Evolutionary conservation across 2,888 invertebrate species (phyloP).

Genomic region (Asteroscopus sphinx): DNA sequence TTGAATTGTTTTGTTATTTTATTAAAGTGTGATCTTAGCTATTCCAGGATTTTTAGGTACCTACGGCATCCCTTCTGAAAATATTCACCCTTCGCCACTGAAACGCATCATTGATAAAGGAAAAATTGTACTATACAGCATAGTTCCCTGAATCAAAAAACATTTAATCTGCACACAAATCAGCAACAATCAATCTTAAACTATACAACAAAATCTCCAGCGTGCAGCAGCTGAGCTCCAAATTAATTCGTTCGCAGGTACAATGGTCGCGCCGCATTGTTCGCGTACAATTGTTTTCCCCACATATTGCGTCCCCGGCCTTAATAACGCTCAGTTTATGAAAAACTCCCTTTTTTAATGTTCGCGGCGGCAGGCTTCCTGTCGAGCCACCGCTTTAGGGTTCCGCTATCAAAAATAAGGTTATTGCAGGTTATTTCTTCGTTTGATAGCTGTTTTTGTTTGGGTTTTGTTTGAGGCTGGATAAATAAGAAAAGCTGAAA

Average conservation of each 20-base stretch:
- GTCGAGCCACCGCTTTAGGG: constrained; percentile 17
- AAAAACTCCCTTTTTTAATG: constrained; percentile 61
- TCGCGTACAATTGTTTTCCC: constrained; percentile 61
- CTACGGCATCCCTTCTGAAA: too few species aligned
- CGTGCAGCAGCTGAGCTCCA: constrained; percentile 44
- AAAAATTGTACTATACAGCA: too few species aligned
- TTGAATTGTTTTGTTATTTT: too few species aligned
- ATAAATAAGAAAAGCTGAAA: neutral
- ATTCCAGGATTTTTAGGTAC: too few species aligned
- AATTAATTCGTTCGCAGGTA: constrained; percentile 63
- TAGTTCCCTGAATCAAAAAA: neutral
- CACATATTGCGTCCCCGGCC: constrained; percentile 63
- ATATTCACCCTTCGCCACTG: too few species aligned
- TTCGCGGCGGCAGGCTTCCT: constrained; percentile 46
- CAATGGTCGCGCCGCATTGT: constrained; percentile 54
- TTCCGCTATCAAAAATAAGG: constrained; percentile 20
- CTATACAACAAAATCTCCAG: constrained; percentile 8
- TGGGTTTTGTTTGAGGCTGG: neutral
- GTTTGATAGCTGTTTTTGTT: constrained; percentile 13
- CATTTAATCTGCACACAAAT: constrained; percentile 9
- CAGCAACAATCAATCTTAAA: constrained; percentile 27
- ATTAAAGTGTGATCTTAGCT: too few species aligned
- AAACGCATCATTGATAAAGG: too few species aligned
- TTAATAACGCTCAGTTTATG: constrained; percentile 62
- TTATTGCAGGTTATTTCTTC: constrained; percentile 16